Base-by-base conservation (phyloP, 2,888 invertebrate species). In the Unio delphinus region DNA sequence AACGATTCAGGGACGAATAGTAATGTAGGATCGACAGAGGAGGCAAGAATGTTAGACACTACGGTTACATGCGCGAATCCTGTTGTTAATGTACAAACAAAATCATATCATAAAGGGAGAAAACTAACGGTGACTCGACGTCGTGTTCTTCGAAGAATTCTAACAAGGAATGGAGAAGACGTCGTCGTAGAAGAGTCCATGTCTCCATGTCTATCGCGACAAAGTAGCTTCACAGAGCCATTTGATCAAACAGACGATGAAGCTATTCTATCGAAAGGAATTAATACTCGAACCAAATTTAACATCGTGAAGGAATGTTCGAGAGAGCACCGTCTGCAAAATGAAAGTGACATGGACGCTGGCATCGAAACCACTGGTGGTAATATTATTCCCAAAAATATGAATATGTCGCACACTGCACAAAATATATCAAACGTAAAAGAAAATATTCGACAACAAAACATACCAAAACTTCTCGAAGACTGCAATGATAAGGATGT, bases 121-220 rank as follows among this genome's bases (percentile, higher is more conserved):
- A 83, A 86, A 68, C 73, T 81, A 20, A 86, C 85, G 1, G 80
- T 85, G 17, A 85, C 82, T 20, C 79, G 84, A 66, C 74, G 86
- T 45, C 75, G 87, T 23, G 83, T 88, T 26, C 70, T 87, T 55
- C 79, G 83, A 61, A 80, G 83, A 60, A 80, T 88, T 17, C 83
- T 86, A 7, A 83, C 85, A 6, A 70, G 77, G 55, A 84, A 81
- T 65, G 86, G 86, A 4, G 81, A 84, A 60, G 87, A 87, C 65
- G 83, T 86, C 54, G 80, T 83, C 4, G 79, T 84, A 8, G 77
- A 80, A 34, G 83, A 82, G 59, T 78, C 81, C 4, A 77, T 82
- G 4, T 82, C 84, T 1, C 83, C 83, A 4, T 71, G 79, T 4
- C 58, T 80, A 7, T 81, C 81, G 6, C 70, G 83, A 18, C 83